These are phyloP conservation scores for Syndactyla subalaris DNA, from an alignment of 2,797 vertebrate genomes.

Conservation along the genomic window DNA sequence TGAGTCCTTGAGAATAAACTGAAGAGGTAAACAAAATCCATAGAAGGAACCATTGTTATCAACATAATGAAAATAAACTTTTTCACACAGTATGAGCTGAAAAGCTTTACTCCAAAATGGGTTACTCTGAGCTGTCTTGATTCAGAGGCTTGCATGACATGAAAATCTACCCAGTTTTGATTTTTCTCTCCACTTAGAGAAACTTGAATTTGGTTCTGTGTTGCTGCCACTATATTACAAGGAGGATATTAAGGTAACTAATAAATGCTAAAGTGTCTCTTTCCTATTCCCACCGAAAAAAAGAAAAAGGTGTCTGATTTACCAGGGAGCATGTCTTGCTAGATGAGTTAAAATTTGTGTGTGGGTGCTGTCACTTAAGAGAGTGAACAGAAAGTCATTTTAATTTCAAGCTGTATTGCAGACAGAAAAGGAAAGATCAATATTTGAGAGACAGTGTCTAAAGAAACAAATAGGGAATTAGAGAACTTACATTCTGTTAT, in stretches of 20 bases:
- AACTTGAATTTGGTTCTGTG: background rate
- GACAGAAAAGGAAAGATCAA: slow-evolving; percentile 14
- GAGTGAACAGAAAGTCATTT: slow-evolving; percentile 36
- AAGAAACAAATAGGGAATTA: background rate
- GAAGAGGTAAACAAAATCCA: background rate
- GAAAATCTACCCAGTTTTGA: background rate
- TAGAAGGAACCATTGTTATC: background rate
- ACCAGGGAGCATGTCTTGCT: background rate
- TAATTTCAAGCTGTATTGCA: slow-evolving; percentile 48
- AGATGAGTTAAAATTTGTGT: background rate
- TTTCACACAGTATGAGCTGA: background rate
- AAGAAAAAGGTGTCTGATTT: background rate
- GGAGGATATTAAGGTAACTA: background rate
- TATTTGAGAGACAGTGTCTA: background rate
- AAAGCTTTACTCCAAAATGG: background rate
- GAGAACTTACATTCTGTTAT: background rate
- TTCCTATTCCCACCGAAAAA: background rate
- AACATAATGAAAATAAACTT: background rate
- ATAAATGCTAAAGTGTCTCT: background rate
- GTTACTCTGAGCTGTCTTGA: background rate
- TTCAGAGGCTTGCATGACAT: background rate
- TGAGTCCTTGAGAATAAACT: background rate
- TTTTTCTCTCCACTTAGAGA: background rate
- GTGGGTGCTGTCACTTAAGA: background rate
- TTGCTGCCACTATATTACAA: background rate